A percentile compares a stretch with the other conserved stretches of the same genome.
Evolutionary conservation across 2,888 invertebrate genomes (phyloP).

Genomic region (Malthinus seriepunctatus): DNA sequence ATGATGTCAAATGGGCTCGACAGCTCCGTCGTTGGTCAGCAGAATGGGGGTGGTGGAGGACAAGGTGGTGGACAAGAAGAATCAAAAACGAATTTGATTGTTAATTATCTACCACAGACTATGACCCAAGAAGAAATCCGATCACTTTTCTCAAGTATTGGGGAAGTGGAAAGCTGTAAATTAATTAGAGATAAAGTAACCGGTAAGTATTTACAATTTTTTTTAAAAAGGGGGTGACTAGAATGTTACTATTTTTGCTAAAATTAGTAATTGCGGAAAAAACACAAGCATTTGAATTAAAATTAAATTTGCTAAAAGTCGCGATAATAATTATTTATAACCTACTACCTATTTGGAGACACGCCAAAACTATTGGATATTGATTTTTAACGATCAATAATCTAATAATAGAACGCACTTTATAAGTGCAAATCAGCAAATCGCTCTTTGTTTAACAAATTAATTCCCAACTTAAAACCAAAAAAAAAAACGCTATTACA

Average conservation of each 20-base stretch:
- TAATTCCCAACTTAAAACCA: too few relatives aligned
- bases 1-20: conserved; percentile 87
- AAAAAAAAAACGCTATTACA: too few relatives aligned
- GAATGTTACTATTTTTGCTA: conserved; percentile 4
- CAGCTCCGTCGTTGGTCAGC: conserved; percentile 77
- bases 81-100: conserved; percentile 98
- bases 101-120: conserved; percentile 99
- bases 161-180: conserved; percentile 99
- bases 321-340: too few relatives aligned
- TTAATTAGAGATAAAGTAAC: conserved; percentile 98
- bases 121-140: conserved; percentile 99
- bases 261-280: conserved; percentile 5
- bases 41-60: conserved; percentile 73
- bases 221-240: conserved; percentile 1
- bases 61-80: conserved; percentile 75
- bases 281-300: conserved; percentile 1
- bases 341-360: background rate
- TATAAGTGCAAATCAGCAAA: too few relatives aligned
- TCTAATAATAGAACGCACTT: too few relatives aligned
- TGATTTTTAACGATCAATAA: too few relatives aligned
- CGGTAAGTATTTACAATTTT: conserved; percentile 59
- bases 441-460: too few relatives aligned
- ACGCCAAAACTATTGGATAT: background rate
- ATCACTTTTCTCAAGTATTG: conserved; percentile 96
- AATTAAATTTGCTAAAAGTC: too few relatives aligned